These are phyloP conservation scores for Indicator indicator DNA, from an alignment of 2,113 vertebrate genomes.

Conservation along the genomic window DNA sequence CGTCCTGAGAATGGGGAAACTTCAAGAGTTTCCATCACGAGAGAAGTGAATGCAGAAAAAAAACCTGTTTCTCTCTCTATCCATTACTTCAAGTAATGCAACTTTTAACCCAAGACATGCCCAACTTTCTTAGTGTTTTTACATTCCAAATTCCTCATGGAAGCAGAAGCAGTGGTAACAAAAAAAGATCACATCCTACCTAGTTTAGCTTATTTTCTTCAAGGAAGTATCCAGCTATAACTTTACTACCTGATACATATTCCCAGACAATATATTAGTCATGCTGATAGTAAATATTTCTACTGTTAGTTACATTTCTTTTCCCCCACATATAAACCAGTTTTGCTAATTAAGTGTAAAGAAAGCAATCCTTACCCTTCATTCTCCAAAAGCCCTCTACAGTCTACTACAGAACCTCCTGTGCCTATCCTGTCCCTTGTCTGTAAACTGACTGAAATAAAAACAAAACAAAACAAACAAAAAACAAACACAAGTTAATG, in stretches of 20 bases:
- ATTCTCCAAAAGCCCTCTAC: slow-evolving; percentile 93
- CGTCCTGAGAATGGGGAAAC: slow-evolving; percentile 78
- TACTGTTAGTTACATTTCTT: not conserved
- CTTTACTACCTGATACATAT: not conserved
- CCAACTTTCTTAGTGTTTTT: not conserved
- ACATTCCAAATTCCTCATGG: not conserved
- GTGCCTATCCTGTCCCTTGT: slow-evolving; percentile 94
- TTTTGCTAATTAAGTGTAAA: not conserved
- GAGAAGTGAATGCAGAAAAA: slow-evolving; percentile 25
- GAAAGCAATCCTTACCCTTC: slow-evolving; percentile 87
- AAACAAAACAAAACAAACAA: not conserved
- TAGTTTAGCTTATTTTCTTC: not conserved
- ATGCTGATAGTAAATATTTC: not conserved
- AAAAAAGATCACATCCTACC: not conserved
- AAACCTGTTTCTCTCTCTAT: not conserved
- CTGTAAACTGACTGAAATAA: slow-evolving; percentile 92
- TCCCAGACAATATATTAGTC: not conserved
- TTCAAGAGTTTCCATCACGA: slow-evolving; percentile 18
- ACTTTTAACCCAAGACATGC: not conserved
- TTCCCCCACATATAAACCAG: not conserved
- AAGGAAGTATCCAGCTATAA: not conserved
- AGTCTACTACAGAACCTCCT: slow-evolving; percentile 95
- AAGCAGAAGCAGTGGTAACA: not conserved
- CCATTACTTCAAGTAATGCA: not conserved
- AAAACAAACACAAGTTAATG: slow-evolving; percentile 4